Percentiles rank a stretch among this genome's conserved stretches.
phyloP scores from a whole-genome alignment of 2,888 invertebrate species.

The Melolontha melolontha region DNA sequence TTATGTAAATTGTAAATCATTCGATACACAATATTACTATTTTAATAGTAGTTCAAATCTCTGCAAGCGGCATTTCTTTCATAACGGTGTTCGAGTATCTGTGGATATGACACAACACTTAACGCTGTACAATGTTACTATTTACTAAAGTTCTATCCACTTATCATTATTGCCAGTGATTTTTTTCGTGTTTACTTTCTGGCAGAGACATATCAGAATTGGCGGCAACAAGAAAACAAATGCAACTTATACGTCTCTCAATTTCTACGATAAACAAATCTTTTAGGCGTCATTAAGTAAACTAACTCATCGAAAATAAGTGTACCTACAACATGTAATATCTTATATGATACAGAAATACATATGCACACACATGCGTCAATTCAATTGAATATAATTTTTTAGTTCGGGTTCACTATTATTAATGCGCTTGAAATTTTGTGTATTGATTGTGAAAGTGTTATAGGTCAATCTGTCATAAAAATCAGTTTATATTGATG shows the following conservation, averaged over 20 bases:
- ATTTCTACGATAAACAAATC: slow-evolving; percentile 14
- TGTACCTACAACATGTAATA: no score
- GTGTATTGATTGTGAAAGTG: neutral
- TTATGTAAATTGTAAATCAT: neutral
- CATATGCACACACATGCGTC: slow-evolving; percentile 14
- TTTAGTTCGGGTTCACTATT: slow-evolving; percentile 1
- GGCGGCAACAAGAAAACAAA: slow-evolving; percentile 7
- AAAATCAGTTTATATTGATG: slow-evolving; percentile 6
- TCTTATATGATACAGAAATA: neutral
- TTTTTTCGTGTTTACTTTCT: slow-evolving; percentile 31
- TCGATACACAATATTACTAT: neutral
- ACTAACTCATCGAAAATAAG: slow-evolving; percentile 4
- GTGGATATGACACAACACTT: slow-evolving; percentile 35
- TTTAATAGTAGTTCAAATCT: neutral
- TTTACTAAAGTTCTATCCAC: neutral
- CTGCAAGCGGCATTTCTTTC: slow-evolving; percentile 19
- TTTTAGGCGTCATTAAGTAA: slow-evolving; percentile 8
- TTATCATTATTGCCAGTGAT: slow-evolving; percentile 30
- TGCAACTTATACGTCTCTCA: slow-evolving; percentile 17
- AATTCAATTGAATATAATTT: neutral
- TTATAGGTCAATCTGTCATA: slow-evolving; percentile 15
- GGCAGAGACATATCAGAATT: slow-evolving; percentile 13
- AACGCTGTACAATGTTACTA: slow-evolving; percentile 17
- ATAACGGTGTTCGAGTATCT: slow-evolving; percentile 17
- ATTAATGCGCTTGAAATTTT: slow-evolving; percentile 17